These are phyloP conservation scores for Miniopterus natalensis DNA, from an alignment of 2,113 vertebrate genomes.

Conservation along the genomic window DNA sequence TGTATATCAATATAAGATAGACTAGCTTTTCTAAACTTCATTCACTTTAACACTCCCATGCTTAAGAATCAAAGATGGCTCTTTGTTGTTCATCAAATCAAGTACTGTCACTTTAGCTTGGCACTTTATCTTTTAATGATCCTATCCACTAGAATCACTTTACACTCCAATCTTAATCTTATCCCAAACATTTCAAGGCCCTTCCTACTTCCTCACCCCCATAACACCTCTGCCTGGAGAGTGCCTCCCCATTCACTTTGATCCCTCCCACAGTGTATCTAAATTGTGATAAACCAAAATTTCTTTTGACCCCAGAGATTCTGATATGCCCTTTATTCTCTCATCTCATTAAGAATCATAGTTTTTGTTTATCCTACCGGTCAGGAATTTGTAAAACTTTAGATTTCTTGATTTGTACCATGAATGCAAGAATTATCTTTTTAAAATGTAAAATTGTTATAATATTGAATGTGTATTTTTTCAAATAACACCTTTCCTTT, in stretches of 20 bases:
- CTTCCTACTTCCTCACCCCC: background rate
- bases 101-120: background rate
- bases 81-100: background rate
- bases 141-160: fast-evolving
- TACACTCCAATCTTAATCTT: background rate
- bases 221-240: background rate
- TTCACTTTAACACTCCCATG: background rate
- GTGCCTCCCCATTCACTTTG: too few relatives aligned
- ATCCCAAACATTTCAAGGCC: background rate
- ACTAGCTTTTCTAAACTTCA: background rate
- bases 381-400: background rate
- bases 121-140: background rate
- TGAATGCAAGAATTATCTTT: background rate
- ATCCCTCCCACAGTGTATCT: background rate
- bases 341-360: background rate
- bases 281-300: background rate
- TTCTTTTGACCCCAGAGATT: background rate
- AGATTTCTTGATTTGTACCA: conserved; percentile 1
- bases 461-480: background rate
- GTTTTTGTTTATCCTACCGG: background rate
- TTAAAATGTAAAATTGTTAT: background rate
- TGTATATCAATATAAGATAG: background rate
- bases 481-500: background rate
- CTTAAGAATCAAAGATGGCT: background rate
- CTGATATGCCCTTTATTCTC: background rate